Evolutionary conservation across 2,797 vertebrate species (phyloP).

Genomic region (Champsocephalus gunnari): DNA sequence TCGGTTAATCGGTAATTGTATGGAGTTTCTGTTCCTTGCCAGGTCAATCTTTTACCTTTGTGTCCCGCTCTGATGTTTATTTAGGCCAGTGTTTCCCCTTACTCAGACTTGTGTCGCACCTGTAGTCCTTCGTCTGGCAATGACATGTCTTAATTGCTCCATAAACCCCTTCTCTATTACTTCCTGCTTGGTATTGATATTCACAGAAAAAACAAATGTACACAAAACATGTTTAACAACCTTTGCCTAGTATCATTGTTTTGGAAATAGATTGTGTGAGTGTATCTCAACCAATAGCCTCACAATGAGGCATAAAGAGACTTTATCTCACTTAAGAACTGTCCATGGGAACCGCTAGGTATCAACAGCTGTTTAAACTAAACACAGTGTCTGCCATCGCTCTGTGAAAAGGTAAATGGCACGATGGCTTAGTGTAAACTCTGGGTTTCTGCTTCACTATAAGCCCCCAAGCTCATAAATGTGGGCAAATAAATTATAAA

Average conservation of each 20-base stretch:
- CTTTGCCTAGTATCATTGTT: slow-evolving; percentile 1
- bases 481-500: neutral
- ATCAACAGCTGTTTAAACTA: neutral
- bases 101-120: neutral
- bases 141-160: neutral
- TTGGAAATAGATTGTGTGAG: neutral
- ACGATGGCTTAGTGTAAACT: neutral
- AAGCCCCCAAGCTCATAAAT: neutral
- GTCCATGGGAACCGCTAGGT: neutral
- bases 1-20: slow-evolving; percentile 43
- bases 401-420: slow-evolving; percentile 3
- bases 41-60: slow-evolving; percentile 59
- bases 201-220: slow-evolving; percentile 23
- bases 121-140: neutral
- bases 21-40: slow-evolving; percentile 1
- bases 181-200: slow-evolving; percentile 32
- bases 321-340: neutral
- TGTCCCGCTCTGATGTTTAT: neutral
- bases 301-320: neutral
- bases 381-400: neutral
- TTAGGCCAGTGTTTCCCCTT: neutral
- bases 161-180: neutral
- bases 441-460: neutral
- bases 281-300: neutral
- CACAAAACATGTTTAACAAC: neutral